These are phyloP conservation scores for Caradrina clavipalpis DNA, from an alignment of 2,888 invertebrate genomes.

Conservation along the genomic window DNA sequence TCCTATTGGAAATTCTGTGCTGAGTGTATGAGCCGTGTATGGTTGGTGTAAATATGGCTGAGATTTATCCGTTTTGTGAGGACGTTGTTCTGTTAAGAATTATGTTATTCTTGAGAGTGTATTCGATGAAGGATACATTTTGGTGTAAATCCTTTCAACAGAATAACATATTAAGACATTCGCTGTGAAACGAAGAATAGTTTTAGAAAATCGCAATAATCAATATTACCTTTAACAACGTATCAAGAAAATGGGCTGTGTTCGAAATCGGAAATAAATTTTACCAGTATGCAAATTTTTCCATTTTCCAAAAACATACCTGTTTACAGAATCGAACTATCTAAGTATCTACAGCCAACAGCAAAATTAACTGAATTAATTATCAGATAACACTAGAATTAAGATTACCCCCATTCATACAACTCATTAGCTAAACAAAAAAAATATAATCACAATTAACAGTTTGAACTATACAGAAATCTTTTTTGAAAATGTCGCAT, in stretches of 20 bases:
- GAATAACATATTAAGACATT: no score
- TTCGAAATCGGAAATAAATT: no score
- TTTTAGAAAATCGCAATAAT: no score
- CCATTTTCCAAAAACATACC: not conserved
- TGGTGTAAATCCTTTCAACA: no score
- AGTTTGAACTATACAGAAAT: constrained; percentile 1
- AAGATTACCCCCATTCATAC: not conserved
- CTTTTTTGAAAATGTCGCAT: constrained; percentile 26
- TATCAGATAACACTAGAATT: not conserved
- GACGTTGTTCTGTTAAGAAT: not conserved
- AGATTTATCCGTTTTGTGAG: constrained; percentile 6
- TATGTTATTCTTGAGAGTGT: no score
- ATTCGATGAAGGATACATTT: no score
- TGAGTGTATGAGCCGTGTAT: not conserved
- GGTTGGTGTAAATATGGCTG: constrained; percentile 17
- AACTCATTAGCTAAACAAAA: not conserved
- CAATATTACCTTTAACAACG: no score
- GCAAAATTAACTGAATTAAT: not conserved
- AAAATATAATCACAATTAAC: constrained; percentile 19
- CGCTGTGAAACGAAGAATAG: no score
- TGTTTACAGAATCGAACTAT: not conserved
- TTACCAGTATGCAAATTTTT: not conserved
- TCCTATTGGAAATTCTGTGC: constrained; percentile 30
- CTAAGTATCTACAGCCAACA: no score
- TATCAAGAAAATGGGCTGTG: no score